phyloP scores from a whole-genome alignment of 2,888 invertebrate species.

The Hylaea fasciaria region DNA sequence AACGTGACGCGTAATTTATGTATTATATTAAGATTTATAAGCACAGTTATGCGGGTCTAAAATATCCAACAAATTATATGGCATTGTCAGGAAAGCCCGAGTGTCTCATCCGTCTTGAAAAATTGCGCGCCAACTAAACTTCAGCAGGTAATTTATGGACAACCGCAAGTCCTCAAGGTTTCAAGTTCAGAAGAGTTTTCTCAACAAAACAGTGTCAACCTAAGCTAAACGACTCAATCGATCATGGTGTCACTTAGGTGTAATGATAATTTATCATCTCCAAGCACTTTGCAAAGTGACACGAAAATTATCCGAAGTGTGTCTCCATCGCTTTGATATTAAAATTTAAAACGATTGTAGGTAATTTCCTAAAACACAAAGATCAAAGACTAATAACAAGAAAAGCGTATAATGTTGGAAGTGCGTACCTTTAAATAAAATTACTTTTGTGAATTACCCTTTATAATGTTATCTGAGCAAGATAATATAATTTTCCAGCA shows the following conservation, averaged over 20 bases:
- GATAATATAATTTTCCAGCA: neutral
- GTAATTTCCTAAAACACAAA: conserved; percentile 16
- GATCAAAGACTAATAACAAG: conserved; percentile 19
- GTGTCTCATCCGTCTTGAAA: conserved; percentile 6
- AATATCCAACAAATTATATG: neutral
- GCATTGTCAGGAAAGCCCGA: too few species aligned
- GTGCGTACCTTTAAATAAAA: conserved; percentile 2
- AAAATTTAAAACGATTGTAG: conserved; percentile 31
- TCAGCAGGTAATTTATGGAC: conserved; percentile 30
- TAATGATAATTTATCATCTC: conserved; percentile 68
- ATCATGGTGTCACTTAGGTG: conserved; percentile 60
- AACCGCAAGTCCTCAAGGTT: conserved; percentile 2
- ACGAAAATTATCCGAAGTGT: conserved; percentile 28
- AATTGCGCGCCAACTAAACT: conserved; percentile 25
- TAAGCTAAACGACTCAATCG: conserved; percentile 59
- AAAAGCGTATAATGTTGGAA: conserved; percentile 8
- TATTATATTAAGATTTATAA: too few species aligned
- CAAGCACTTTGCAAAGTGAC: conserved; percentile 57
- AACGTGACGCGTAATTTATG: too few species aligned
- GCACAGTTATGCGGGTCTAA: too few species aligned
- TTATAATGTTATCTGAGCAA: neutral
- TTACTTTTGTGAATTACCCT: neutral
- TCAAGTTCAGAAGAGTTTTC: conserved; percentile 27
- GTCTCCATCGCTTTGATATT: conserved; percentile 29
- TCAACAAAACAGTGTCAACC: conserved; percentile 39